Percentiles rank a stretch among this genome's conserved stretches.
Conservation (phyloP, 2,797 vertebrate species). For the Enteromius viviparus region DNA sequence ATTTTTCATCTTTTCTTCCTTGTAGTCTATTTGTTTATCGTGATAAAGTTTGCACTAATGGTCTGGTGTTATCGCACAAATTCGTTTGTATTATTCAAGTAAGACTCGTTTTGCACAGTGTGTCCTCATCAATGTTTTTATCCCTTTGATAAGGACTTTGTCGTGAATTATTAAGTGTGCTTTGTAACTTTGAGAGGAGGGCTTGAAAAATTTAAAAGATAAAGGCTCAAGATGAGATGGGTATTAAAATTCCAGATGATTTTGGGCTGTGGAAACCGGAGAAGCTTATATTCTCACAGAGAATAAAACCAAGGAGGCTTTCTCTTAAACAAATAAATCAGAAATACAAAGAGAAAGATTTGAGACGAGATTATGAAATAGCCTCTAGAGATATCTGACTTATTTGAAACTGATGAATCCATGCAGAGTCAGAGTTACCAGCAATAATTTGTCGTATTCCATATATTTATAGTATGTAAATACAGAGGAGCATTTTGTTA, state of each 20-base stretch:
- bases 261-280: neutral
- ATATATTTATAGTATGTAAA: too few relatives aligned
- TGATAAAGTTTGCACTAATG: constrained; percentile 24
- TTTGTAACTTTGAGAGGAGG: constrained; percentile 46
- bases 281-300: constrained; percentile 5
- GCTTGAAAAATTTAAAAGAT: constrained; percentile 64
- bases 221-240: constrained; percentile 49
- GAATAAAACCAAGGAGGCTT: neutral
- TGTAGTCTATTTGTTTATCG: neutral
- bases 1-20: neutral
- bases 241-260: constrained; percentile 47
- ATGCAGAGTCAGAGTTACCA: neutral
- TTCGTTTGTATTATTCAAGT: constrained; percentile 59
- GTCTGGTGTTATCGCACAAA: constrained; percentile 26
- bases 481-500: too few relatives aligned
- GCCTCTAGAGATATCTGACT: neutral
- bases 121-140: constrained; percentile 47
- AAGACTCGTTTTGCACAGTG: constrained; percentile 57
- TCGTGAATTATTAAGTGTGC: constrained; percentile 61
- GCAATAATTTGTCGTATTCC: neutral
- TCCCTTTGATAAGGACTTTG: constrained; percentile 48
- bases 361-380: constrained; percentile 44
- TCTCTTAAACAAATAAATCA: constrained; percentile 23
- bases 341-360: constrained; percentile 11
- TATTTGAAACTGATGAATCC: neutral